Conservation (phyloP, 2,797 vertebrate species). For the Helicolenus hilgendorfi region DNA sequence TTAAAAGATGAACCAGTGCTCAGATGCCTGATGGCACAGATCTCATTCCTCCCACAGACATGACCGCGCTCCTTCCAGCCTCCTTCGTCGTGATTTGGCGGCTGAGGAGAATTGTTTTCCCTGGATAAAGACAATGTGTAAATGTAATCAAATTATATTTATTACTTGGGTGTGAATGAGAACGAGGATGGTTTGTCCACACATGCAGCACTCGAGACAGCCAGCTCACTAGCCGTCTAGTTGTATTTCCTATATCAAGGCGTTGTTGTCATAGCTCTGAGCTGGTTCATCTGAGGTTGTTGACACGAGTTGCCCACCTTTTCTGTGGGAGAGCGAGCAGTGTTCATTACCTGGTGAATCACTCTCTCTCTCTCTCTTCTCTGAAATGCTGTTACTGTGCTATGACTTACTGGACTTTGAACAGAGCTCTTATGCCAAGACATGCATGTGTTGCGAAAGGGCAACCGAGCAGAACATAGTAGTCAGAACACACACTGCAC, state of each 20-base stretch:
- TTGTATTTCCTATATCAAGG: constrained; percentile 42
- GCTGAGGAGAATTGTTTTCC: constrained; percentile 32
- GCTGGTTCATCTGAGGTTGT: constrained; percentile 48
- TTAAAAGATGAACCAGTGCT: constrained; percentile 28
- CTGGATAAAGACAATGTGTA: constrained; percentile 5
- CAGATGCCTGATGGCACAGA: constrained; percentile 29
- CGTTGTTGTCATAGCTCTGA: constrained; percentile 50
- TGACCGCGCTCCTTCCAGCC: constrained; percentile 26
- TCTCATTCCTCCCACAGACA: constrained; percentile 51
- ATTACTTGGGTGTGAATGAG: constrained; percentile 14
- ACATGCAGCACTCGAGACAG: constrained; percentile 22
- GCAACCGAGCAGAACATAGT: constrained; percentile 37
- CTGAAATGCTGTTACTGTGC: constrained; percentile 31
- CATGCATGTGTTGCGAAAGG: constrained; percentile 43
- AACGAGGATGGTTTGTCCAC: background rate
- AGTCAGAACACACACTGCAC: constrained; percentile 27
- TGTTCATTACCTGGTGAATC: constrained; percentile 60
- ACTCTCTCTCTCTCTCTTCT: constrained; percentile 1
- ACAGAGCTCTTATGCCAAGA: constrained; percentile 31
- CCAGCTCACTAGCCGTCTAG: constrained; percentile 33
- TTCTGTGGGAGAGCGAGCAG: constrained; percentile 48
- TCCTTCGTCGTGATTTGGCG: constrained; percentile 13
- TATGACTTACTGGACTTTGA: constrained; percentile 62
- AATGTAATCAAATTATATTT: constrained; percentile 9
- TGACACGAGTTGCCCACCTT: constrained; percentile 65